Evolutionary conservation across 1,140 invertebrate species (phyloP), one percentile per base, ranked within the genome.

Genomic region (Apis florea): DNA sequence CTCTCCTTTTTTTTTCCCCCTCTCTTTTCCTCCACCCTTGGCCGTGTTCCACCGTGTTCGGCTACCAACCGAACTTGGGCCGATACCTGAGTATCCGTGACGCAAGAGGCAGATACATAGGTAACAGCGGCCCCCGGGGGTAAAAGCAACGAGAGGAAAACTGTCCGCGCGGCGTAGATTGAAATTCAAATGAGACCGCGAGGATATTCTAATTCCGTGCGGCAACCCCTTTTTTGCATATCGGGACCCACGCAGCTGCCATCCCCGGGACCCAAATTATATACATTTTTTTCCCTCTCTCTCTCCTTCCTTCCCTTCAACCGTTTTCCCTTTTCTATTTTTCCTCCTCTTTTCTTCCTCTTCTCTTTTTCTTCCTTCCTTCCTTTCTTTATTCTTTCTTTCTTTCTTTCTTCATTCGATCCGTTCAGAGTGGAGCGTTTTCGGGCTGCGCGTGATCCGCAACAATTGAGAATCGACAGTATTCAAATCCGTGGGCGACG

Each of bases 171-270:
- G 86, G 84, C 85, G 85, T 40, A 93, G 89, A 91, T 92, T 91
- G 90, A 94, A 94, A 94, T 94, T 94, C 93, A 94, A 94, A 94
- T 94, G 93, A 94, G 93, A 93, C 93, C 93, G 89, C 93, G 93
- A 94, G 92, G 92, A 93, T 93, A 93, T 94, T 93, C 91, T 93
- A 93, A 93, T 93, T 94, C 91, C 89, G 88, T 86, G 90, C 90
- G 82, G 84, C 90, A 90, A 92, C 91, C 92, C 92, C 92, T 93
- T 87, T 88, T 93, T 94, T 93, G 92, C 90, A 92, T 93, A 93
- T 92, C 88, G 85, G 88, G 91, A 87, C 92, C 86, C 87, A 88
- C 87, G 86, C 86, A 88, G 87, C 87, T 88, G 83, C 80, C 87
- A 75, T 63, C 31, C 51, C 70, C 61, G 82, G 75, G 84, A 82